phyloP scores from a whole-genome alignment of 1,140 invertebrate species.

The Lithobius niger region DNA sequence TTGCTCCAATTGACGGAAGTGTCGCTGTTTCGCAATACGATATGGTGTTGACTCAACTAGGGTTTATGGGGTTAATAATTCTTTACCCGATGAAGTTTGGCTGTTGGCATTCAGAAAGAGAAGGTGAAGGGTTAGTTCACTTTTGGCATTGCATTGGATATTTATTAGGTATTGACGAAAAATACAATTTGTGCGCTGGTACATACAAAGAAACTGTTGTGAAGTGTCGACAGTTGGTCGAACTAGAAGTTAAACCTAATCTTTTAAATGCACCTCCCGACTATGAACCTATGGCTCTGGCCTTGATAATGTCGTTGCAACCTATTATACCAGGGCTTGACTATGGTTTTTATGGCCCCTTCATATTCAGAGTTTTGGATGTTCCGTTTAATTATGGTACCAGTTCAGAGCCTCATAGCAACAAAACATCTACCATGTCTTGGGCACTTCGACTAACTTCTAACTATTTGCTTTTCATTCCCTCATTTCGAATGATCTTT shows the following conservation, averaged over 20 bases:
- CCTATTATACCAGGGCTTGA: conserved; percentile 25
- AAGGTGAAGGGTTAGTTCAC: conserved; percentile 61
- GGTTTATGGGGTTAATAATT: conserved; percentile 61
- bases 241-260: conserved; percentile 30
- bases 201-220: conserved; percentile 29
- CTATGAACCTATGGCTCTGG: conserved; percentile 34
- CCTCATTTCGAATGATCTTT: too few species aligned
- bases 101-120: conserved; percentile 39
- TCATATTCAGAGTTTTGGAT: too few species aligned
- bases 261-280: conserved; percentile 26
- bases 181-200: conserved; percentile 44
- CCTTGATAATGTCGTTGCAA: conserved; percentile 28
- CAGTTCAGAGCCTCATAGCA: too few species aligned
- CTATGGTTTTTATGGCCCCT: too few species aligned
- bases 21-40: conserved; percentile 52
- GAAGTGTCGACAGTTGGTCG: conserved; percentile 31
- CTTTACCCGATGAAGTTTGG: conserved; percentile 50
- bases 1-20: conserved; percentile 19
- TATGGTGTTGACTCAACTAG: conserved; percentile 52
- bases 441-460: too few species aligned
- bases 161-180: conserved; percentile 65
- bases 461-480: too few species aligned
- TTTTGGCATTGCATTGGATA: conserved; percentile 70
- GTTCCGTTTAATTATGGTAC: too few species aligned
- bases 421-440: too few species aligned